Evolutionary conservation across 1,140 invertebrate genomes (phyloP), one percentile per base, ranked within the genome.

Genomic region (Bilobella aurantiaca): DNA sequence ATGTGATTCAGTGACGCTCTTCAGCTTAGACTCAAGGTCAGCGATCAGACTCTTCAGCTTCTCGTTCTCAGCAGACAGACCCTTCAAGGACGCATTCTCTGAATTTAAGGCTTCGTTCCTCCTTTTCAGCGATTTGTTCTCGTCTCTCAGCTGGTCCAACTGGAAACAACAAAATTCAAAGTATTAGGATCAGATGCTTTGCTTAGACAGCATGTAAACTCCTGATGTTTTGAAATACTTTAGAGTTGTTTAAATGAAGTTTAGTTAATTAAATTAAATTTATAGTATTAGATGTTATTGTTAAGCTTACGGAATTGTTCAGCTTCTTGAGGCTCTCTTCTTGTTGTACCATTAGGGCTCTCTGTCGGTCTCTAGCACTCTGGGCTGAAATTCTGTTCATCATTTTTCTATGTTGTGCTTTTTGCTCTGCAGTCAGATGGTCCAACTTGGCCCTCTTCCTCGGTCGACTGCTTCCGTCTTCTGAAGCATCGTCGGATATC

Each of bases 321-420:
- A 69, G 31, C 29, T 18, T 25, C 34, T 64, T 67, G 5, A 69
- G 66, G 1, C 37, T 56, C 23, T 31, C n/a, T 57, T 69, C 71
- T 42, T 73, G 71, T 64, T 69, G 62, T 16, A 3, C 1, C 64
- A 73, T 69, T 16, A 66, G 63, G 25, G 63, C 64, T 31, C 69
- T 68, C 64, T 73, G 71, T 66, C 71, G 56, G 31, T 73, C 71
- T 25, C 71, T 63, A 14, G 71, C 71, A 61, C 71, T 73, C 58
- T 73, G 71, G 25, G 71, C 71, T n/a, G 71, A 73, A 46, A 73
- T 73, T 42, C 71, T 53, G 62, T 73, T 73, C 71, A 73, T 73
- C 66, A 69, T 69, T 53, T 73, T 73, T 23, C 71, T 34, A 53
- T 73, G 71, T 31, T 69, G 68, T 5, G 71, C 58, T 25, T 73